Evolutionary conservation across 2,113 vertebrate genomes (phyloP), one percentile per base, ranked within the genome.

Genomic region (Prionailurus bengalensis): DNA sequence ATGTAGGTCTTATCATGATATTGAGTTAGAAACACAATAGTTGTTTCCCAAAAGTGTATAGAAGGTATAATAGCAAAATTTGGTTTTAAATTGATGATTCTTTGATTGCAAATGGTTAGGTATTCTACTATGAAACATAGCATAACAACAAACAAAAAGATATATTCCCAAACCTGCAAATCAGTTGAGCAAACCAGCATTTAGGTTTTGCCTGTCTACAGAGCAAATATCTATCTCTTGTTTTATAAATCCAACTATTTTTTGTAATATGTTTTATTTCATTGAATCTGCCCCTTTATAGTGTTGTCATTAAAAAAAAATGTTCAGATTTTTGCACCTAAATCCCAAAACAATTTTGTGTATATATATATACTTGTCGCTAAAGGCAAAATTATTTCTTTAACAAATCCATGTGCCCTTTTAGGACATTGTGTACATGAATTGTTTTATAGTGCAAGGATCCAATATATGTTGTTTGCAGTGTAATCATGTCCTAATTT

Each of bases 321-420:
- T 90, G 39, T 76, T 91, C 63, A 11, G 21, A 79, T 1, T 95
- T 97, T 97, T 97, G 29, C 36, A 87, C 45, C 90, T 90, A n/a
- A 73, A 94, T 97, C 73, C n/a, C 66, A 19, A 89, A 90, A 95
- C 58, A 12, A 2, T 94, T 93, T 27, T 89, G 13, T 68, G 5
- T 11, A 11, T 33, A 31, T 27, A 31, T 27, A 17, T 55, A 10
- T 36, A 39, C 10, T 73, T 92, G 63, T 93, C 29, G 3, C 73
- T 95, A 23, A 79, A 97, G 48, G 51, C 3, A 17, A 97, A 98
- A 96, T 98, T 93, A 87, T 73, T 66, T 91, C 53, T 63, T 39
- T 39, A 91, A 84, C 4, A 96, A 96, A 31, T 93, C 53, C n/a
- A 29, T 25, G 8, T 86, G 16, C 2, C 74, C 79, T 94, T 96